These are phyloP conservation scores for Schizothorax lantsangensis DNA, from an alignment of 2,797 vertebrate species.

Conservation along the genomic window DNA sequence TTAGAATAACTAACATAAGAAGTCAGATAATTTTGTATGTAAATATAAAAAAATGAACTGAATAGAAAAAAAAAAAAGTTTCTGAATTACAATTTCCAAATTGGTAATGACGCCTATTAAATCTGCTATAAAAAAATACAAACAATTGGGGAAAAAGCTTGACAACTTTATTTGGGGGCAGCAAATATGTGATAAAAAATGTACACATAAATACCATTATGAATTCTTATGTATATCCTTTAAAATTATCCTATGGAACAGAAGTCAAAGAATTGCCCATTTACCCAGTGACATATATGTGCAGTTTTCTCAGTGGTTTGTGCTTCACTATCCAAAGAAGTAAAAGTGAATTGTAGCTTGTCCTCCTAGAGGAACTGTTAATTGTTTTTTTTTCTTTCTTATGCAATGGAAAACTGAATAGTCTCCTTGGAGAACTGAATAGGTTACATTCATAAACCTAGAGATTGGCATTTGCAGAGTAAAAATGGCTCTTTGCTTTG, in stretches of 20 bases:
- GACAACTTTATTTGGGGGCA: no score
- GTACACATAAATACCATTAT: not conserved
- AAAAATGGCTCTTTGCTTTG: slow-evolving; percentile 12
- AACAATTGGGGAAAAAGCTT: no score
- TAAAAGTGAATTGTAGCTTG: not conserved
- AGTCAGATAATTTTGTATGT: not conserved
- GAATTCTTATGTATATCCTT: slow-evolving; percentile 2
- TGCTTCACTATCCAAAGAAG: not conserved
- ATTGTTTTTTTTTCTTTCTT: not conserved
- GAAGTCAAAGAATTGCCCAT: not conserved
- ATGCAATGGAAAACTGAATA: not conserved
- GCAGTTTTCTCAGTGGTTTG: not conserved
- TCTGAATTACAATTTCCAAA: no score
- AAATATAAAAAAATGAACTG: no score
- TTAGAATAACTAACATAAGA: not conserved
- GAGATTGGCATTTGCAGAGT: slow-evolving; percentile 47
- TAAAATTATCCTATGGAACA: not conserved
- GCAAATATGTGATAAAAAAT: no score
- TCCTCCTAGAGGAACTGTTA: not conserved
- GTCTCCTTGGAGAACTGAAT: slow-evolving; percentile 35
- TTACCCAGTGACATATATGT: not conserved
- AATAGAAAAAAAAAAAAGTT: no score
- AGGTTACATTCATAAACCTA: slow-evolving; percentile 37
- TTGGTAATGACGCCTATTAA: no score
- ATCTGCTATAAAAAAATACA: no score